A percentile compares a stretch with the other conserved stretches of the same genome.
Conservation (phyloP, 2,113 vertebrate genomes). For the Corythornis madagascariensis region DNA sequence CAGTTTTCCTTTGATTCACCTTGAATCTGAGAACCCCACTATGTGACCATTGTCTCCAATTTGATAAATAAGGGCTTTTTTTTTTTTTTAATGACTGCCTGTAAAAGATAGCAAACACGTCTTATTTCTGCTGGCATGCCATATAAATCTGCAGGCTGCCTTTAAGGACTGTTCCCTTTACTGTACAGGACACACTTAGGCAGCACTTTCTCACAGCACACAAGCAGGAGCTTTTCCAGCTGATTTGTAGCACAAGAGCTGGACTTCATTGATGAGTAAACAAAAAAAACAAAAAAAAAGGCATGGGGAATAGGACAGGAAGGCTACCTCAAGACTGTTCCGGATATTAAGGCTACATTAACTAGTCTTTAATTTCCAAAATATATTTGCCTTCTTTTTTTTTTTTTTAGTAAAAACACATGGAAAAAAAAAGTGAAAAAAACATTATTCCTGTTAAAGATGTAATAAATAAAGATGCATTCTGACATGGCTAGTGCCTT, state of each 20-base stretch:
- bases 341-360: background rate
- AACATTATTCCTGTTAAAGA: background rate
- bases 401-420: background rate
- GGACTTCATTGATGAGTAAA: background rate
- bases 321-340: background rate
- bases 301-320: background rate
- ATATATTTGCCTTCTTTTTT: background rate
- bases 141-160: constrained; percentile 35
- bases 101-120: constrained; percentile 4
- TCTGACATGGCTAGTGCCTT: background rate
- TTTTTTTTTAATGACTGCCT: background rate
- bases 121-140: constrained; percentile 60
- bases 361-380: background rate
- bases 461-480: background rate
- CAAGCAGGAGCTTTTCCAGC: constrained; percentile 61
- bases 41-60: background rate
- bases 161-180: constrained; percentile 43
- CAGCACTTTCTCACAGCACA: constrained; percentile 44
- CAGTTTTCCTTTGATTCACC: constrained; percentile 71
- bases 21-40: constrained; percentile 49
- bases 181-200: background rate
- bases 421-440: background rate
- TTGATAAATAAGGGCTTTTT: background rate
- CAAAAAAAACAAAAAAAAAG: background rate
- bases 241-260: constrained; percentile 54